Evolutionary conservation across 2,888 invertebrate species (phyloP).

Genomic region (Mystacides longicornis): DNA sequence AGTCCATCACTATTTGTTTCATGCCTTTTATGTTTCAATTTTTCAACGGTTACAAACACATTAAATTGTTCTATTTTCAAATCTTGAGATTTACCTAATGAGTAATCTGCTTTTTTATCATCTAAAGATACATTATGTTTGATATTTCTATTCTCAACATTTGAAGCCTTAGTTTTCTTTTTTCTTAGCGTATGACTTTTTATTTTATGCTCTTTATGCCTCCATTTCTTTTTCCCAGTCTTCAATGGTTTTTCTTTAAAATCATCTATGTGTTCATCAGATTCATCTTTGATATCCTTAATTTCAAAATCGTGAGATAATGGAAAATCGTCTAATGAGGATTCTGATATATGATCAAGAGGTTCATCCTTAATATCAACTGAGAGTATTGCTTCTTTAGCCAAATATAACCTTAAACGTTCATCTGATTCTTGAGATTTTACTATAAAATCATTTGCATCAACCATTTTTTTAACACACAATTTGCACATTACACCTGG

Average conservation of each 20-base stretch:
- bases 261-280: neutral
- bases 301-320: too few relatives aligned
- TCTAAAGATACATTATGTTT: too few relatives aligned
- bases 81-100: too few relatives aligned
- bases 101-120: too few relatives aligned
- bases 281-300: neutral
- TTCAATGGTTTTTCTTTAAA: neutral
- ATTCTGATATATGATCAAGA: neutral
- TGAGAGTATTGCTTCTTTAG: neutral
- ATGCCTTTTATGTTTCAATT: neutral
- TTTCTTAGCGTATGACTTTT: too few relatives aligned
- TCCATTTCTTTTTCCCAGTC: neutral
- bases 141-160: too few relatives aligned
- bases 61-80: too few relatives aligned
- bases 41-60: too few relatives aligned
- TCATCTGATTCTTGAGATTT: conserved; percentile 17
- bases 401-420: neutral
- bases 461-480: conserved; percentile 13
- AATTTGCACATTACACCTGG: conserved; percentile 15
- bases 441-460: conserved; percentile 14
- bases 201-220: too few relatives aligned
- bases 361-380: conserved; percentile 1
- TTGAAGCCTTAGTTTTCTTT: neutral
- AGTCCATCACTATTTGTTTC: neutral
- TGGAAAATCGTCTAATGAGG: neutral